Evolutionary conservation across 1,140 invertebrate species (phyloP).

Genomic region (Lepeophtheirus salmonis): DNA sequence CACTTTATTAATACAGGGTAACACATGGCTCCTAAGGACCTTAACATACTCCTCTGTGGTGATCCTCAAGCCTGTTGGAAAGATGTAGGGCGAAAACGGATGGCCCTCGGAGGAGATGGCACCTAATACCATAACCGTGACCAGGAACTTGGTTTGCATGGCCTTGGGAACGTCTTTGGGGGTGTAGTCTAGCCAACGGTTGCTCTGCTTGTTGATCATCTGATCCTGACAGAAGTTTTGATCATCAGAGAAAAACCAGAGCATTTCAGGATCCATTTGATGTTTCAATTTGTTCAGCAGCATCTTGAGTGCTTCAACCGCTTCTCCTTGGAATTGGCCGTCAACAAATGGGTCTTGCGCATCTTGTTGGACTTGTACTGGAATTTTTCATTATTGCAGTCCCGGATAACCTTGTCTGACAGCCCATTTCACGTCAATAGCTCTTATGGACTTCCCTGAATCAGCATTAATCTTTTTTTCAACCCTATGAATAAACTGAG

Average conservation of each 20-base stretch:
- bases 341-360: not conserved
- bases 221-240: not conserved
- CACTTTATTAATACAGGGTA: too few species aligned
- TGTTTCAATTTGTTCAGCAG: not conserved
- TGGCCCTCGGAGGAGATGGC: not conserved
- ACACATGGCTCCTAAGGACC: not conserved
- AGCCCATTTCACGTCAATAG: not conserved
- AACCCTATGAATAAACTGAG: not conserved
- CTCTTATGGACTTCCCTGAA: not conserved
- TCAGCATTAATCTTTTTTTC: too few species aligned
- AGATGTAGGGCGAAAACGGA: too few species aligned
- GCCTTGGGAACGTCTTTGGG: not conserved
- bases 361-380: not conserved
- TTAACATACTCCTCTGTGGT: not conserved
- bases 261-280: not conserved
- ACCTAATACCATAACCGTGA: not conserved
- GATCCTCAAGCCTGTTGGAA: not conserved
- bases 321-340: not conserved
- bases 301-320: not conserved
- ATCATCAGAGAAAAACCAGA: not conserved
- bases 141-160: not conserved
- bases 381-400: not conserved
- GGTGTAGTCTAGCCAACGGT: too few species aligned
- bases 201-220: not conserved
- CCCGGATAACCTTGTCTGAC: too few species aligned